phyloP scores from a whole-genome alignment of 2,888 invertebrate species.

The Clunio marinus region DNA sequence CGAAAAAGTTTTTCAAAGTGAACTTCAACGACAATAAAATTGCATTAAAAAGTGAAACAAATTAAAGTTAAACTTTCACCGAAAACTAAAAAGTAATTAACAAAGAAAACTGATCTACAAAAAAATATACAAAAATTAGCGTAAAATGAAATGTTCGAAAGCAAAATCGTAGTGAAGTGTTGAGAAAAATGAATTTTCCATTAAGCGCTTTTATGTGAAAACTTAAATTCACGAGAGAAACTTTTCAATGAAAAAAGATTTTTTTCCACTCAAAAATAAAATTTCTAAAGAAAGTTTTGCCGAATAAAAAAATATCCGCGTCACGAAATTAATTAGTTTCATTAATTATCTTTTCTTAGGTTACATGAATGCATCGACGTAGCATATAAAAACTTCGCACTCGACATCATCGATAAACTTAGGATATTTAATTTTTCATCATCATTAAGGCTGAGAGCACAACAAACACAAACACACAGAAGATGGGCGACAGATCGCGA shows the following conservation, averaged over 20 bases:
- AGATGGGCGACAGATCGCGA: conserved; percentile 36
- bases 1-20: too few relatives aligned
- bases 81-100: conserved; percentile 1
- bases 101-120: neutral
- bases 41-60: neutral
- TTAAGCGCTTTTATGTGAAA: neutral
- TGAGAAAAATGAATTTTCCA: conserved; percentile 9
- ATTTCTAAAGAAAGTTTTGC: too few relatives aligned
- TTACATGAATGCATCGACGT: conserved; percentile 32
- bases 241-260: neutral
- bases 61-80: conserved; percentile 28
- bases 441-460: conserved; percentile 18
- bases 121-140: neutral
- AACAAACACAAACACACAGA: conserved; percentile 5
- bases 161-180: neutral
- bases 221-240: neutral
- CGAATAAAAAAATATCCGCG: neutral
- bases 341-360: conserved; percentile 20
- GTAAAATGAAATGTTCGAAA: neutral
- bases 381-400: neutral
- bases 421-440: conserved; percentile 26
- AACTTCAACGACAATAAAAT: too few relatives aligned
- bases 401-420: neutral
- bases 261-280: conserved; percentile 4
- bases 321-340: neutral